Evolutionary conservation across 2,888 invertebrate species (phyloP).

Genomic region (Parnassius apollo): DNA sequence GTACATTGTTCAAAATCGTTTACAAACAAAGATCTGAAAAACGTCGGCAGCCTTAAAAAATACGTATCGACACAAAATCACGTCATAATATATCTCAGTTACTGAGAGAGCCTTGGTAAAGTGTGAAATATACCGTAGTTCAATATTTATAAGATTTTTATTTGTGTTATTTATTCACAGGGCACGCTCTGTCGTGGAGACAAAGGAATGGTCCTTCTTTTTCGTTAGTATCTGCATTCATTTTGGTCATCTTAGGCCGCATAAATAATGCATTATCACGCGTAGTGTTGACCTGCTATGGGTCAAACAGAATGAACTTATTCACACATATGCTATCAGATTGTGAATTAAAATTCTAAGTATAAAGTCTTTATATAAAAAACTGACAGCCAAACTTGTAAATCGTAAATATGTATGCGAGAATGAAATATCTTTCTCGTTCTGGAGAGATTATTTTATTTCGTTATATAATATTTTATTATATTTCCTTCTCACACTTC

Average conservation of each 20-base stretch:
- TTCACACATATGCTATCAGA: slow-evolving; percentile 47
- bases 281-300: slow-evolving; percentile 46
- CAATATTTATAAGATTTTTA: slow-evolving; percentile 78
- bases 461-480: too few species aligned
- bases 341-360: slow-evolving; percentile 28
- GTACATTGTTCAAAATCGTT: slow-evolving; percentile 65
- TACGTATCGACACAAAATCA: slow-evolving; percentile 56
- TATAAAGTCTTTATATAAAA: too few species aligned
- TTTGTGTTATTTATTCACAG: slow-evolving; percentile 77
- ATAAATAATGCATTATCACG: slow-evolving; percentile 81
- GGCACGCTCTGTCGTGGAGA: slow-evolving; percentile 41
- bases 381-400: too few species aligned
- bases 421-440: too few species aligned
- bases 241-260: slow-evolving; percentile 72
- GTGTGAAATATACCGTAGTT: slow-evolving; percentile 78
- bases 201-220: slow-evolving; percentile 59
- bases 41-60: slow-evolving; percentile 54
- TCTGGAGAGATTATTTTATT: too few species aligned
- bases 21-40: slow-evolving; percentile 72
- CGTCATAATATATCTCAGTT: slow-evolving; percentile 76
- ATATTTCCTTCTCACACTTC: too few species aligned
- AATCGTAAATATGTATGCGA: too few species aligned
- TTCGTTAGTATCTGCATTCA: slow-evolving; percentile 75
- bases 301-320: slow-evolving; percentile 64
- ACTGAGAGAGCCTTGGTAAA: slow-evolving; percentile 54